Conservation (phyloP, 2,797 vertebrate genomes). For the Merluccius polli region DNA sequence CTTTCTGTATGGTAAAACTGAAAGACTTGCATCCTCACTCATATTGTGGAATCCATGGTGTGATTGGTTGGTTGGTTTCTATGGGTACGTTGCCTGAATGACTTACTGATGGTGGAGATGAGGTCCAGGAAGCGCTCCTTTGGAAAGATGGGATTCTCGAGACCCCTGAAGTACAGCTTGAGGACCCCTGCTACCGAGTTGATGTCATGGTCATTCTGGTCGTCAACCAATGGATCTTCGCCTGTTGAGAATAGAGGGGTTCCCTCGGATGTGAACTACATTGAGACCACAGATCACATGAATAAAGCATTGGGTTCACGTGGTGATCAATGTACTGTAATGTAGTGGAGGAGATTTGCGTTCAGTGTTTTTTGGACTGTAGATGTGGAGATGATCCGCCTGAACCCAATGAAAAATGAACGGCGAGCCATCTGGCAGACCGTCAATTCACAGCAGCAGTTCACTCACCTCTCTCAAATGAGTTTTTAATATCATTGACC, state of each 20-base stretch:
- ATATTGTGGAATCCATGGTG: not conserved
- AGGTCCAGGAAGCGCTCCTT: conserved; percentile 98
- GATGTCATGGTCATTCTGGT: conserved; percentile 94
- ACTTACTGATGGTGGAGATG: conserved; percentile 96
- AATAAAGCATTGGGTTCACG: not conserved
- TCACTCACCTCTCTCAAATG: conserved; percentile 94
- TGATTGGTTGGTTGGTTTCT: not conserved
- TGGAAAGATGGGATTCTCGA: conserved; percentile 97
- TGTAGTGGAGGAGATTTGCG: not conserved
- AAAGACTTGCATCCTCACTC: not conserved
- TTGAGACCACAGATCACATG: not conserved
- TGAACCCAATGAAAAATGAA: not conserved
- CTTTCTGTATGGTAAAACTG: conserved; percentile 11
- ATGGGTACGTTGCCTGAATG: not conserved
- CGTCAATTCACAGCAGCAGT: not conserved
- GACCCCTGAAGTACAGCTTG: conserved; percentile 96
- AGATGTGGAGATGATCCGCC: not conserved
- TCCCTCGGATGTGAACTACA: not conserved
- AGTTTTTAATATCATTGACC: conserved; percentile 99
- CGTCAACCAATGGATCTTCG: conserved; percentile 93
- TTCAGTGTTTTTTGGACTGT: not conserved
- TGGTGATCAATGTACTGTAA: not conserved
- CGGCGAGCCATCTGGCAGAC: not conserved
- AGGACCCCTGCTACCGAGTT: conserved; percentile 97
- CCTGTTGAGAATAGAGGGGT: conserved; percentile 66